Percentiles rank a stretch among this genome's conserved stretches.
phyloP scores from a whole-genome alignment of 2,888 invertebrate species.

The Biston stratarius region DNA sequence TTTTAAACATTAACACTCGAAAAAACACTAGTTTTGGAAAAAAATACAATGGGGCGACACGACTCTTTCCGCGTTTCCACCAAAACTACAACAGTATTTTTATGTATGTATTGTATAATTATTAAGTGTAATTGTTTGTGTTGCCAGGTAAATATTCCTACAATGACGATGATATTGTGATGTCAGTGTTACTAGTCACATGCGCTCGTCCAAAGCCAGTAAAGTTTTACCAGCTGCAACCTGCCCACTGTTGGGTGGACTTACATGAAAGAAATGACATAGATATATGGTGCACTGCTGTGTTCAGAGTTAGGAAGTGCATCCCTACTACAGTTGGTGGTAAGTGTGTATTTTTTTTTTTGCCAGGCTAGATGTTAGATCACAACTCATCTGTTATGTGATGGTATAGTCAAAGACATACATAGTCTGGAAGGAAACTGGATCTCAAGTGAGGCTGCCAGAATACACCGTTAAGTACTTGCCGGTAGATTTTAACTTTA shows the following conservation, averaged over 20 bases:
- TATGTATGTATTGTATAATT: too few species aligned
- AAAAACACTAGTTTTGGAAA: too few species aligned
- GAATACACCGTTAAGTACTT: too few species aligned
- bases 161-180: conserved; percentile 74
- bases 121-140: neutral
- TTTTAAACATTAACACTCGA: too few species aligned
- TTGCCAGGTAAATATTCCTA: conserved; percentile 77
- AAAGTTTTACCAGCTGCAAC: conserved; percentile 69
- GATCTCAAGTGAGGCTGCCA: too few species aligned
- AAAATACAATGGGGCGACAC: too few species aligned
- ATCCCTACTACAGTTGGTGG: conserved; percentile 75
- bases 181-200: conserved; percentile 75
- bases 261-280: conserved; percentile 71
- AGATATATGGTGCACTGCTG: conserved; percentile 75
- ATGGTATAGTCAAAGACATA: too few species aligned
- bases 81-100: too few species aligned
- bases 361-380: neutral
- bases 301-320: conserved; percentile 78
- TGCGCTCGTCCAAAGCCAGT: conserved; percentile 73
- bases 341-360: conserved; percentile 46
- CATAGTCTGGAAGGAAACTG: too few species aligned
- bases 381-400: neutral
- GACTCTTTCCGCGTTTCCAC: too few species aligned
- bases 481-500: too few species aligned
- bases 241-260: conserved; percentile 73